Evolutionary conservation across 2,797 vertebrate species (phyloP), one percentile per base, ranked within the genome.

Genomic region (Knipowitschia caucasica): DNA sequence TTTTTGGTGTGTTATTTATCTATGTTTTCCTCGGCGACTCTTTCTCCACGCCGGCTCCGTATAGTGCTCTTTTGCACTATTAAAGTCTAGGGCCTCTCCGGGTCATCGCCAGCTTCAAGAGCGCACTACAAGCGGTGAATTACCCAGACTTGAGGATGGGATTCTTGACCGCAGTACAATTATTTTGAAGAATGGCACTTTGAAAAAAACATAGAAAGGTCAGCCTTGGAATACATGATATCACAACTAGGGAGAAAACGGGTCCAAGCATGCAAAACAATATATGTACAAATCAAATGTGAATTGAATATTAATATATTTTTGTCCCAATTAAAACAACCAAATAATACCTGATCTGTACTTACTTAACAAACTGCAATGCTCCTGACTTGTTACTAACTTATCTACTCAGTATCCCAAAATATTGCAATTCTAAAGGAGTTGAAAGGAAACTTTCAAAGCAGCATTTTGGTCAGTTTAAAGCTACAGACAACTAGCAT

Each of bases 21-120:
- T n/a, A n/a, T n/a, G n/a, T 55, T 80, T 76, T 54, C 54, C 44
- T 57, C 57, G 2, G 26, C 23, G 58, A 53, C 40, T 47, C 56
- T 18, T 57, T 45, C 39, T 21, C 3, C 45, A 61, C 52, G 29
- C 51, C 64, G 40, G 7, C 34, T 31, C 30, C 6, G 27, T 17
- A n/a, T n/a, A 50, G 49, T 50, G 59, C 47, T 53, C 27, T 42
- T 59, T 62, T 30, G 53, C 9, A 11, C 45, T 33, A 18, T 14
- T 38, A 42, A 33, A 17, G 56, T 70, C 35, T 59, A 50, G 51
- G 62, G 61, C 56, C 46, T 60, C 67, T 75, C 10, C 40, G 54
- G 60, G 61, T 63, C 10, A 15, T 29, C n/a, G 3, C 24, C 5
- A 24, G 36, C 30, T 70, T 68, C 17, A 45, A 72, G 52, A 52